Percentiles rank a stretch among this genome's conserved stretches.
These are phyloP conservation scores for Bungarus multicinctus DNA, from an alignment of 2,113 vertebrate species.

Conservation along the genomic window DNA sequence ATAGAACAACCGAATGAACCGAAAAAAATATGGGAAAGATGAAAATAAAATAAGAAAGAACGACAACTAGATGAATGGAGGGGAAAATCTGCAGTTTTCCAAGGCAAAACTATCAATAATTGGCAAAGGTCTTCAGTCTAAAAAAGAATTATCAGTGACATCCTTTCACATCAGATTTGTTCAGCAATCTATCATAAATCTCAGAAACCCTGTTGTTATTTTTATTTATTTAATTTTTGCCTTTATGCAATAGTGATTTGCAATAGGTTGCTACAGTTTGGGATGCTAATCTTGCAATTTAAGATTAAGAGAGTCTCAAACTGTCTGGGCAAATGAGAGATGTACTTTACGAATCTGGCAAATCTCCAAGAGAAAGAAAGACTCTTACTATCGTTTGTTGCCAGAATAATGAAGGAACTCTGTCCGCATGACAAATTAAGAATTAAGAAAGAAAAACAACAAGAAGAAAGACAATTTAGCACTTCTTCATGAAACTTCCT, in stretches of 20 bases:
- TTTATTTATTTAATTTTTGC: not conserved
- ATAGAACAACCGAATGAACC: not conserved
- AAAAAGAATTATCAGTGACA: not conserved
- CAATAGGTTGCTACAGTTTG: slow-evolving; percentile 42
- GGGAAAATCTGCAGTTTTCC: not conserved
- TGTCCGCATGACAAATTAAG: slow-evolving; percentile 62
- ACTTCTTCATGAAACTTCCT: slow-evolving; percentile 56
- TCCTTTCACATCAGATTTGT: not conserved
- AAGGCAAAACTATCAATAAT: not conserved
- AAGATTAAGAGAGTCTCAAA: slow-evolving; percentile 53
- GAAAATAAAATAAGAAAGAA: not conserved
- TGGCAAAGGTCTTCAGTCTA: not conserved
- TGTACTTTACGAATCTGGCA: slow-evolving; percentile 48
- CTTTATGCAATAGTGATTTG: slow-evolving; percentile 27
- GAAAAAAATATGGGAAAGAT: not conserved
- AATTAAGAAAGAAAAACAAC: slow-evolving; percentile 58
- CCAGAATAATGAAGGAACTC: slow-evolving; percentile 53
- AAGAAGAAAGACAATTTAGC: slow-evolving; percentile 40
- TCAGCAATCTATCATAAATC: slow-evolving; percentile 8
- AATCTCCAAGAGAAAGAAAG: slow-evolving; percentile 54
- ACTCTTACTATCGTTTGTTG: slow-evolving; percentile 60
- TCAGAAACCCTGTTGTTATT: slow-evolving; percentile 31
- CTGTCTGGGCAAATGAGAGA: slow-evolving; percentile 59
- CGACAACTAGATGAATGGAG: not conserved
- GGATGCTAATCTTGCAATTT: slow-evolving; percentile 51